A percentile compares a stretch with the other conserved stretches of the same genome.
These are phyloP conservation scores for Hippocampus mohnikei DNA, from an alignment of 2,113 vertebrate species.

Conservation along the genomic window DNA sequence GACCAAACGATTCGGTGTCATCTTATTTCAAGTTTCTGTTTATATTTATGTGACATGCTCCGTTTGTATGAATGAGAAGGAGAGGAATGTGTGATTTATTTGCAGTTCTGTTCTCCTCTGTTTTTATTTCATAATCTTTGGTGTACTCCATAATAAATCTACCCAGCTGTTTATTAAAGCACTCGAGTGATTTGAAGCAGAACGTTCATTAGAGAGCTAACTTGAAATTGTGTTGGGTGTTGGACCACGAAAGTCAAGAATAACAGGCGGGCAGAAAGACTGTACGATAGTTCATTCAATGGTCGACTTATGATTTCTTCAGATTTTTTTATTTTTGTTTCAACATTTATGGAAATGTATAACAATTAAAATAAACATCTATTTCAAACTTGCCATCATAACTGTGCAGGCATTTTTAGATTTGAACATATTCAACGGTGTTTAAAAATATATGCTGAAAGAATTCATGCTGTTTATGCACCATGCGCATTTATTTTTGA, in stretches of 20 bases:
- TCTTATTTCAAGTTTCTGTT: conserved; percentile 75
- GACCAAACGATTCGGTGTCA: conserved; percentile 82
- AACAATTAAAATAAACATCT: too few relatives aligned
- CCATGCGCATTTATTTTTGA: too few relatives aligned
- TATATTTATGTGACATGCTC: conserved; percentile 75
- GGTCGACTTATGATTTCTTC: too few relatives aligned
- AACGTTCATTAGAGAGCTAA: not conserved
- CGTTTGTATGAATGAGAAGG: conserved; percentile 69
- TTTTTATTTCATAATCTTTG: conserved; percentile 67
- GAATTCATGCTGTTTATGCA: too few relatives aligned
- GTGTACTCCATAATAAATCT: conserved; percentile 70
- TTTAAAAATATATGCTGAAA: too few relatives aligned
- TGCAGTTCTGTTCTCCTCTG: conserved; percentile 61
- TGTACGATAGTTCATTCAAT: not conserved
- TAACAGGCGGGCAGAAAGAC: not conserved
- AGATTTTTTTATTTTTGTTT: too few relatives aligned
- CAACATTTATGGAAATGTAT: too few relatives aligned
- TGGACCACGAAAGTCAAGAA: not conserved
- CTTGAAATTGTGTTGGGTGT: not conserved
- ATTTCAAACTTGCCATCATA: too few relatives aligned
- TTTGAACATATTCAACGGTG: too few relatives aligned
- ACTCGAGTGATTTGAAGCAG: conserved; percentile 56
- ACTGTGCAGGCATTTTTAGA: too few relatives aligned
- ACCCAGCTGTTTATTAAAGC: conserved; percentile 73
- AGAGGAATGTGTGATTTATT: conserved; percentile 68